phyloP scores from a whole-genome alignment of 2,797 vertebrate genomes.

The Heteromormyrus szaboi region DNA sequence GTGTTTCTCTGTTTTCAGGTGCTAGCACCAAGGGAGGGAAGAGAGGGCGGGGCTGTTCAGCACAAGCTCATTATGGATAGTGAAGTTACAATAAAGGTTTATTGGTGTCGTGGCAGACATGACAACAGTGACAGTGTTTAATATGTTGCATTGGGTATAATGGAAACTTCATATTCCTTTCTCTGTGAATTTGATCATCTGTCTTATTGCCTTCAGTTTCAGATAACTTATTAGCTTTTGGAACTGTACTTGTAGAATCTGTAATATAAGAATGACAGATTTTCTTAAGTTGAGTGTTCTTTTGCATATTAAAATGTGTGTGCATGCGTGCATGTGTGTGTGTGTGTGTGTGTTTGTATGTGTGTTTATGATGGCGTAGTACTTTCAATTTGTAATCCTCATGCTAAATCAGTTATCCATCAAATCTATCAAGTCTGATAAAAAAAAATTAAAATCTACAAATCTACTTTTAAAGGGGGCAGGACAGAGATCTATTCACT shows the following conservation, averaged over 20 bases:
- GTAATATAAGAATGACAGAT: constrained; percentile 54
- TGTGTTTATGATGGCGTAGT: constrained; percentile 52
- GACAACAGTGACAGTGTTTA: constrained; percentile 75
- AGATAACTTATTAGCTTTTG: constrained; percentile 65
- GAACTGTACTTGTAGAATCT: constrained; percentile 67
- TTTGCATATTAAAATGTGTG: constrained; percentile 51
- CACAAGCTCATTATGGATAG: constrained; percentile 76
- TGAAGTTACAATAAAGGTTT: constrained; percentile 76
- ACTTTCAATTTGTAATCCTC: constrained; percentile 2
- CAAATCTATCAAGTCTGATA: constrained; percentile 18
- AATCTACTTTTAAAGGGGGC: background rate
- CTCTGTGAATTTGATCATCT: constrained; percentile 70
- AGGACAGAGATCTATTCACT: background rate
- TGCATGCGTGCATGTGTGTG: constrained; percentile 31
- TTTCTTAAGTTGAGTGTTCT: constrained; percentile 59
- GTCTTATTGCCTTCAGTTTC: constrained; percentile 64
- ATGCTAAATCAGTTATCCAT: constrained; percentile 32
- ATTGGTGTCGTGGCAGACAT: constrained; percentile 69
- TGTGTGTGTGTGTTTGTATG: constrained; percentile 20
- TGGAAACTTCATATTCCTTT: constrained; percentile 62
- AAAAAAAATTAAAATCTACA: constrained; percentile 28
- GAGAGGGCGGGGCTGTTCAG: constrained; percentile 38
- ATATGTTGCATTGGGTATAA: constrained; percentile 66
- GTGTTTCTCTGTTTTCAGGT: constrained; percentile 78
- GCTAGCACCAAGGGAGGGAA: constrained; percentile 43